Percentiles rank a stretch among this genome's conserved stretches.
Evolutionary conservation across 2,888 invertebrate species (phyloP).

Genomic region (Chymomyza procnemis): DNA sequence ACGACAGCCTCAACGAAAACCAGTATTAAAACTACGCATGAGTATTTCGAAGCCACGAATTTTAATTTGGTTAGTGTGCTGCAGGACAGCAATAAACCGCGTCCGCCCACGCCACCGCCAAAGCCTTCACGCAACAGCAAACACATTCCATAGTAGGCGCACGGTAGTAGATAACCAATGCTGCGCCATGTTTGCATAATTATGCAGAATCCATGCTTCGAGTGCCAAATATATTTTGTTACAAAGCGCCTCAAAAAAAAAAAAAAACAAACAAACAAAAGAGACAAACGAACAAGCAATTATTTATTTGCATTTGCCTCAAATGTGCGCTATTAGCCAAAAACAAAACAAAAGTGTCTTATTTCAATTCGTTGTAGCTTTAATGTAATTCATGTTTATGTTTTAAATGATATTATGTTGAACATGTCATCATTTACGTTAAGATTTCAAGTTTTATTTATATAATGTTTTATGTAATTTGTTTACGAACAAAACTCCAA

Average conservation of each 20-base stretch:
- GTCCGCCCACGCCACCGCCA: conserved; percentile 78
- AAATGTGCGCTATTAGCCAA: background rate
- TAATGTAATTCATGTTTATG: conserved; percentile 22
- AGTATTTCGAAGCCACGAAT: conserved; percentile 75
- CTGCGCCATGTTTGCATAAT: conserved; percentile 24
- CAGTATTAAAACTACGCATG: conserved; percentile 76
- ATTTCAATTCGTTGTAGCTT: conserved; percentile 40
- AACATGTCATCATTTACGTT: conserved; percentile 60
- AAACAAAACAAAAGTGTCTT: conserved; percentile 47
- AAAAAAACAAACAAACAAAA: conserved; percentile 1
- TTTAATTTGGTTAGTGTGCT: conserved; percentile 50
- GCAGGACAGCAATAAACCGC: conserved; percentile 72
- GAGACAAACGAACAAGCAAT: conserved; percentile 12
- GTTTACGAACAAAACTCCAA: conserved; percentile 38
- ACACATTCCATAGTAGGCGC: conserved; percentile 75
- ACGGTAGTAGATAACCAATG: conserved; percentile 27
- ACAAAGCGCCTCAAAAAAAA: conserved; percentile 13
- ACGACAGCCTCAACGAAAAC: conserved; percentile 53
- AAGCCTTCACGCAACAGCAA: conserved; percentile 78
- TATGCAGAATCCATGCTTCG: conserved; percentile 22
- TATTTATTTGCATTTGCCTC: background rate
- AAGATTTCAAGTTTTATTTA: conserved; percentile 18
- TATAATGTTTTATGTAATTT: conserved; percentile 16
- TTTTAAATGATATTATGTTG: conserved; percentile 67
- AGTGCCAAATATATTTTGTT: conserved; percentile 62